Conservation (phyloP, 2,888 invertebrate species). For the Drosophila mimica region DNA sequence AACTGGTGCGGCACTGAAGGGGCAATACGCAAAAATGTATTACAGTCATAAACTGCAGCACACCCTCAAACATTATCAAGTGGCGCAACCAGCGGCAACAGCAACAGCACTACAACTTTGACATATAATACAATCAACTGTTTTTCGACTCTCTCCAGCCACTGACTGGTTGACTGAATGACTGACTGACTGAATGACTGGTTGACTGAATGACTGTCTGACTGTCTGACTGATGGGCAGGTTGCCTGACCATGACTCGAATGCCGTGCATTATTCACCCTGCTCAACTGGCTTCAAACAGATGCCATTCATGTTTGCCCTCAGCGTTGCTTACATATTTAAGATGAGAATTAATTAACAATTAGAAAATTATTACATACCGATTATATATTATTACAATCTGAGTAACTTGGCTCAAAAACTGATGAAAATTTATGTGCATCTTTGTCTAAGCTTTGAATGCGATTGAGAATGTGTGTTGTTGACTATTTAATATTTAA, state of each 20-base stretch:
- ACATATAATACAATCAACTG: constrained; percentile 18
- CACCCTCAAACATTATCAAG: constrained; percentile 23
- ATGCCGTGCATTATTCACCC: constrained; percentile 9
- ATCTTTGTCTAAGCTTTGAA: background rate
- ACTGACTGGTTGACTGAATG: constrained; percentile 6
- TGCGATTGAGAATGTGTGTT: background rate
- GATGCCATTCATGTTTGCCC: constrained; percentile 10
- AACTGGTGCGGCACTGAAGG: background rate
- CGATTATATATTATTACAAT: background rate
- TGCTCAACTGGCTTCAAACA: constrained; percentile 22
- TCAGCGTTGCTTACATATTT: background rate
- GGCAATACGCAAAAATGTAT: constrained; percentile 57
- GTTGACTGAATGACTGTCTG: constrained; percentile 14
- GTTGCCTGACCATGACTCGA: constrained; percentile 9
- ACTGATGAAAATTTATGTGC: background rate
- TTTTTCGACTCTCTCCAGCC: constrained; percentile 13
- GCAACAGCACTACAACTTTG: constrained; percentile 8
- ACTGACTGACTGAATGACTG: constrained; percentile 9
- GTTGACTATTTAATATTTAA: background rate
- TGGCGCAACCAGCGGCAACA: constrained; percentile 17
- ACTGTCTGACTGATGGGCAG: constrained; percentile 14
- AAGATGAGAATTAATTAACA: background rate
- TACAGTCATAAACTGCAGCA: constrained; percentile 70
- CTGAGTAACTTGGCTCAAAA: background rate
- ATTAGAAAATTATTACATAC: background rate